A percentile compares a stretch with the other conserved stretches of the same genome.
These are phyloP conservation scores for Drosophila simulans DNA, from an alignment of 1,140 invertebrate genomes.

Conservation along the genomic window DNA sequence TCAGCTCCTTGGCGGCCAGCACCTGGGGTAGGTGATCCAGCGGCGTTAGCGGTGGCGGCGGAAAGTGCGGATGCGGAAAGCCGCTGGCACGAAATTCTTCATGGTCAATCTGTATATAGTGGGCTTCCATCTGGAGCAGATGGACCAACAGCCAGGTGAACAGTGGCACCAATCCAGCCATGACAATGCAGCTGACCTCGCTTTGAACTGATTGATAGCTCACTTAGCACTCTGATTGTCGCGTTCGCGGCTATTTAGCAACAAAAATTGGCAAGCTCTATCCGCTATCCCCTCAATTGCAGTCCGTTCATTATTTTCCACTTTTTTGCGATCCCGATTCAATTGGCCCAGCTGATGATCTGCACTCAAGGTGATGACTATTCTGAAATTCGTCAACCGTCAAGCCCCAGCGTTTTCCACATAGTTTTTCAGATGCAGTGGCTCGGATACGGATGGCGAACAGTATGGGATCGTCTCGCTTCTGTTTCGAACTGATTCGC, in stretches of 20 bases:
- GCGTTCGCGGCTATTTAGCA: slow-evolving; percentile 62
- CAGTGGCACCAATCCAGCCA: slow-evolving; percentile 31
- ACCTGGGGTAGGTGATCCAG: slow-evolving; percentile 62
- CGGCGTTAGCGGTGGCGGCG: slow-evolving; percentile 59
- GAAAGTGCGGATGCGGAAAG: slow-evolving; percentile 65
- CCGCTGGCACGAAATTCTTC: slow-evolving; percentile 76
- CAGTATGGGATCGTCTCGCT: not conserved
- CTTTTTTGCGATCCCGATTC: slow-evolving; percentile 39
- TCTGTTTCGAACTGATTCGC: slow-evolving; percentile 44
- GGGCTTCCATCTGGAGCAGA: slow-evolving; percentile 30
- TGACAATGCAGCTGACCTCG: slow-evolving; percentile 47
- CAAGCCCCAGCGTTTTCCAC: slow-evolving; percentile 49
- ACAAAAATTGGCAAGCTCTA: slow-evolving; percentile 53
- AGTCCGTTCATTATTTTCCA: slow-evolving; percentile 60
- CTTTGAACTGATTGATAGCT: slow-evolving; percentile 51
- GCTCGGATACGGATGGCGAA: not conserved
- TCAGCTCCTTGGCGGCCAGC: slow-evolving; percentile 67
- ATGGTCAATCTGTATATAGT: slow-evolving; percentile 80
- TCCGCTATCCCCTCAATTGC: slow-evolving; percentile 67
- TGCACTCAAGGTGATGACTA: slow-evolving; percentile 61
- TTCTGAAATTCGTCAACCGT: slow-evolving; percentile 67
- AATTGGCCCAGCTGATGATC: slow-evolving; percentile 48
- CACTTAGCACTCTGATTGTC: slow-evolving; percentile 68
- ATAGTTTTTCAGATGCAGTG: slow-evolving; percentile 50
- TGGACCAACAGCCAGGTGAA: slow-evolving; percentile 6